These are phyloP conservation scores for Pyrgilauda ruficollis DNA, from an alignment of 2,113 vertebrate species.

Conservation along the genomic window DNA sequence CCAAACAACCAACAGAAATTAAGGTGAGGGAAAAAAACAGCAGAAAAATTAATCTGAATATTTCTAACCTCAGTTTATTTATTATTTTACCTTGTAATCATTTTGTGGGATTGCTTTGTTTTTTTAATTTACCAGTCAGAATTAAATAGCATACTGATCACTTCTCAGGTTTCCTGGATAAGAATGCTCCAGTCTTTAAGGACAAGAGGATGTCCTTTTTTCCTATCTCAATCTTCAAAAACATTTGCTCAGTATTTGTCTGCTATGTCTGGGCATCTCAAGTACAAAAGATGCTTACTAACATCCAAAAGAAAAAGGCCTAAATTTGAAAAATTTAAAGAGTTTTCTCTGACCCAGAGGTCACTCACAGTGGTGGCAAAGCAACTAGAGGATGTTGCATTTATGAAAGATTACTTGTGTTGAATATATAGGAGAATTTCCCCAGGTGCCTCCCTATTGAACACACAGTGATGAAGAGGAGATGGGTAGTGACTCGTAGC, in stretches of 20 bases:
- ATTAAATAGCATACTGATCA: background rate
- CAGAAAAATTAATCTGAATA: background rate
- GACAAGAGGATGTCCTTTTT: background rate
- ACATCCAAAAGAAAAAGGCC: background rate
- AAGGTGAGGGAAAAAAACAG: background rate
- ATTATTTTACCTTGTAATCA: background rate
- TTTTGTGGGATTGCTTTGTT: background rate
- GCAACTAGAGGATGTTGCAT: background rate
- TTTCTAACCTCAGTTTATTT: background rate
- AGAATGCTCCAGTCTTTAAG: background rate
- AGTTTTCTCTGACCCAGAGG: background rate
- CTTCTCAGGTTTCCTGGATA: background rate
- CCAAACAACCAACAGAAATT: background rate
- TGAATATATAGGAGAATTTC: background rate
- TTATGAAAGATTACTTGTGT: background rate
- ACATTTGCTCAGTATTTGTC: background rate
- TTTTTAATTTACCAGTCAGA: background rate
- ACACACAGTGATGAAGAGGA: background rate
- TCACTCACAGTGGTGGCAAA: background rate
- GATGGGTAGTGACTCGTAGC: no score
- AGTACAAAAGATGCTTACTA: background rate
- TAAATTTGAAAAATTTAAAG: background rate
- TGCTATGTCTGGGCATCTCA: background rate
- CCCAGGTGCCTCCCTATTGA: background rate
- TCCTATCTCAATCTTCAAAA: background rate